Base-by-base conservation (phyloP, 1,140 invertebrate genomes). In the Brachionus sp. region DNA sequence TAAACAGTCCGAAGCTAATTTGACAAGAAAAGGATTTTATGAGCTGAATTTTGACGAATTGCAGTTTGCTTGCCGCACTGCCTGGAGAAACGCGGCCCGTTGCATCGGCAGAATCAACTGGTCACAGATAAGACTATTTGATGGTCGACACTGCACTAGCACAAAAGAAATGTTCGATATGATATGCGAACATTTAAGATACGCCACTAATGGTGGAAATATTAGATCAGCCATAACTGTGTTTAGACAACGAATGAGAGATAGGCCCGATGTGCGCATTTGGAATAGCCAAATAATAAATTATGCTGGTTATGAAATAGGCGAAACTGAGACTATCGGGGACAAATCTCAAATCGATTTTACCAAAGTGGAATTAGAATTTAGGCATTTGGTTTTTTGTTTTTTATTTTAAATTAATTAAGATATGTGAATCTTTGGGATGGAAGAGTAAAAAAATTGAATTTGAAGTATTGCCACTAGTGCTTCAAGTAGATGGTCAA, bases 101-200 rank as follows among this genome's bases (percentile, higher is more conserved):
- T 98, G 95, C 87, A 96, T 97, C 85, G 95, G 95, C 0, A 91
- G 95, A 85, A 97, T 97, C 86, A 95, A 97, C 87, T 98, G 95
- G 95, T 95, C 95, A 0, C 97, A 96, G 89, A 86, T 98, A 84
- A 94, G 97, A 92, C 95, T 96, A 87, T 87, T 82, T 5, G 78
- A 82, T 50, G 53, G 57, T 66, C 10, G 53, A 66, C 12, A 68
- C 25, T 44, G 39, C 42, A 82, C 16, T 9, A 66, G 35, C 10
- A 80, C 77, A 1, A 64, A 29, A 62, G 29, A 89, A 25, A 97
- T 97, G 95, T 98, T 97, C 86, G 95, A 97, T 87, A 94, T 95
- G 0, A 91, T 98, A 64, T 97, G 95, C 89, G 96, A 96, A 88
- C 95, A 97, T 88, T 96, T 98, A 84, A 97, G 96, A 89, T 97